These are phyloP conservation scores for Chaetophractus vellerosus DNA, from an alignment of 2,797 vertebrate species.

Conservation along the genomic window DNA sequence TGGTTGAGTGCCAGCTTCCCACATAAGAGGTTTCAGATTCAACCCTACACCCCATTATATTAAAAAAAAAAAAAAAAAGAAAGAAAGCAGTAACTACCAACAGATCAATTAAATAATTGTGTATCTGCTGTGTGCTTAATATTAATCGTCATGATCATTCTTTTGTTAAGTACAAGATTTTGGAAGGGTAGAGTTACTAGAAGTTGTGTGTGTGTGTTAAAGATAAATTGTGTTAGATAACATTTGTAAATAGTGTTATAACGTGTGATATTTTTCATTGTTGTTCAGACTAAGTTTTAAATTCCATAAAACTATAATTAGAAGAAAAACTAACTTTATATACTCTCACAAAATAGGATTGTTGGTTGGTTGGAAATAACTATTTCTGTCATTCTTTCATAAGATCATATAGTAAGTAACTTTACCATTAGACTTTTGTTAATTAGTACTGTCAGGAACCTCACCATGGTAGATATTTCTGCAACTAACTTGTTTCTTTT, in stretches of 20 bases:
- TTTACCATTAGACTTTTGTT: slow-evolving; percentile 57
- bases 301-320: background rate
- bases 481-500: slow-evolving; percentile 69
- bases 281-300: slow-evolving; percentile 62
- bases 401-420: slow-evolving; percentile 66
- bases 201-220: background rate
- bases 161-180: slow-evolving; percentile 47
- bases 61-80: too few relatives aligned
- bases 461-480: slow-evolving; percentile 31
- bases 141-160: background rate
- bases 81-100: background rate
- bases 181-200: background rate
- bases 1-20: too few relatives aligned
- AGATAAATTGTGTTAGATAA: slow-evolving; percentile 41
- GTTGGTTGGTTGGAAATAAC: slow-evolving; percentile 64
- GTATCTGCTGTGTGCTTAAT: background rate
- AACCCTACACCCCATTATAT: too few relatives aligned
- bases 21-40: too few relatives aligned
- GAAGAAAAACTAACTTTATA: background rate
- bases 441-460: slow-evolving; percentile 57
- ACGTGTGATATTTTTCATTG: too few relatives aligned
- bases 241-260: slow-evolving; percentile 9
- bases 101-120: slow-evolving; percentile 36
- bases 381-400: slow-evolving; percentile 67
- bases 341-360: slow-evolving; percentile 56